phyloP scores from a whole-genome alignment of 2,888 invertebrate genomes.

The Dilophus febrilis region DNA sequence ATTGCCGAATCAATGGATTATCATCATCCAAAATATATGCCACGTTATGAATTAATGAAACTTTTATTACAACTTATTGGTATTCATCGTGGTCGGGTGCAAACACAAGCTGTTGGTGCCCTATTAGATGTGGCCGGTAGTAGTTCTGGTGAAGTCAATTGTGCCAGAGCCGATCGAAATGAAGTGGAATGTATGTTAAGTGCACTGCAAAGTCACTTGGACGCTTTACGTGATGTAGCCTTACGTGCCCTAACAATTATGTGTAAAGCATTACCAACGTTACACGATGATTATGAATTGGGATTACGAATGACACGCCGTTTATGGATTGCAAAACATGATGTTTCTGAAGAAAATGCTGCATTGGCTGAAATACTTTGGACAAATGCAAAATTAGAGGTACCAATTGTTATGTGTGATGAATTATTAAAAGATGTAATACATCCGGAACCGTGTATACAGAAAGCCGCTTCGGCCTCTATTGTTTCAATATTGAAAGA shows the following conservation, averaged over 20 bases:
- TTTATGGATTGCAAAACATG: slow-evolving; percentile 71
- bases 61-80: slow-evolving; percentile 62
- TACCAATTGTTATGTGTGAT: slow-evolving; percentile 30
- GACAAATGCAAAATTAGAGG: slow-evolving; percentile 35
- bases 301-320: slow-evolving; percentile 47
- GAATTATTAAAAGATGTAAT: slow-evolving; percentile 47
- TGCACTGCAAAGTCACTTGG: slow-evolving; percentile 55
- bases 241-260: slow-evolving; percentile 54
- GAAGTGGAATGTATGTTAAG: slow-evolving; percentile 63
- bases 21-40: slow-evolving; percentile 60
- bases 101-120: slow-evolving; percentile 63
- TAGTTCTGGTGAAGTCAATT: slow-evolving; percentile 47
- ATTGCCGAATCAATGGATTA: slow-evolving; percentile 14
- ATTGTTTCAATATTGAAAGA: slow-evolving; percentile 48
- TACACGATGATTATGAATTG: slow-evolving; percentile 39
- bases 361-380: slow-evolving; percentile 45
- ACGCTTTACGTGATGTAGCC: slow-evolving; percentile 61
- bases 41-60: slow-evolving; percentile 64
- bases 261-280: slow-evolving; percentile 40
- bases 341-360: slow-evolving; percentile 57
- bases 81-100: slow-evolving; percentile 47
- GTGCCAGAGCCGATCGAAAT: slow-evolving; percentile 41
- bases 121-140: slow-evolving; percentile 62
- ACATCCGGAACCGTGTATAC: slow-evolving; percentile 66
- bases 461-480: slow-evolving; percentile 66